Base-by-base conservation (phyloP, 2,888 invertebrate genomes). In the Pseudanteris insignis region DNA sequence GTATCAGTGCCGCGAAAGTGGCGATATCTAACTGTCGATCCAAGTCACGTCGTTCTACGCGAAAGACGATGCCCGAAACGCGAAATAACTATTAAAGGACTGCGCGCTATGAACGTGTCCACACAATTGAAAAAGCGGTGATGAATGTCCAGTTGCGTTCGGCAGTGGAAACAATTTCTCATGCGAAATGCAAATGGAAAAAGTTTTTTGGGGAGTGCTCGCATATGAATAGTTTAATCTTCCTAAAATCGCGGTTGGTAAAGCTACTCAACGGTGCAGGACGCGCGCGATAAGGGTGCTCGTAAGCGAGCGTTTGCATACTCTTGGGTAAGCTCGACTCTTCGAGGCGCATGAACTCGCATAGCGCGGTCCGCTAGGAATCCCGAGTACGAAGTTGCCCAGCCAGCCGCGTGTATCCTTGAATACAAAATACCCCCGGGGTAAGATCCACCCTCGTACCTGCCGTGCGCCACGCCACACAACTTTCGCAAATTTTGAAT, bases 351-450 rank as follows among this genome's bases (percentile, higher is more conserved):
- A 57, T 37, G 37, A 58, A 55, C 53, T 57, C 48, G 60, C 62
- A 64, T 51, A 58, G 46, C 47, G 55, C 34, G 69, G 69, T 70
- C 67, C 65, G 70, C 70, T 66, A 69, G 68, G 72, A 75, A 75
- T 72, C 68, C 62, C 67, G 70, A 69, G 69, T 61, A 70, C 69
- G 63, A 70, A 73, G 69, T 72, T 73, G 65, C 63, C 44, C 54
- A 60, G 60, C 64, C 65, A 63, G 62, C 64, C 63, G 65, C 60
- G 50, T 67, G 68, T 67, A 71, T 72, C 68, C 67, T 61, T 60
- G 71, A 72, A 72, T 71, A 72, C 68, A 65, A 67, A 72, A 72
- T 72, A 68, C 62, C 67, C 60, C 51, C 29, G 61, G 67, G 64
- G 69, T 71, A 72, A 71, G 70, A 69, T 30, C n/a, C 64, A 51